Percentiles rank a stretch among this genome's conserved stretches.
Evolutionary conservation across 1,140 invertebrate genomes (phyloP).

Genomic region (Lysiphlebus fabarum): DNA sequence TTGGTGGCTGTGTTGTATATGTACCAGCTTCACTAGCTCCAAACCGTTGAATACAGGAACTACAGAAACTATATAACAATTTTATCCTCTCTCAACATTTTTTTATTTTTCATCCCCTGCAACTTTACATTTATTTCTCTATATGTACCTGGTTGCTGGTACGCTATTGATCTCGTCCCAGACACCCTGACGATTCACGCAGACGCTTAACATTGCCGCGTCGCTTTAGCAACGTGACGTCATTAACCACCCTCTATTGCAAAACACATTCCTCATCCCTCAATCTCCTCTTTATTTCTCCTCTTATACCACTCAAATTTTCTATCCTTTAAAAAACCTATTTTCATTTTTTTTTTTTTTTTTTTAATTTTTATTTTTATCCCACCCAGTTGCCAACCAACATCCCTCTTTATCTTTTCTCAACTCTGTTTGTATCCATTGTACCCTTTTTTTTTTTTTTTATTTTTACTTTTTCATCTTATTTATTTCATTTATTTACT

Average conservation of each 20-base stretch:
- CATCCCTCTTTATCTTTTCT: not conserved
- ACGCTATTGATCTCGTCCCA: constrained; percentile 54
- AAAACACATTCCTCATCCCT: constrained; percentile 1
- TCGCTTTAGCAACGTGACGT: constrained; percentile 56
- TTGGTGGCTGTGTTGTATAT: no score
- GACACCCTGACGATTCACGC: constrained; percentile 49
- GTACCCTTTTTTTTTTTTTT: no score
- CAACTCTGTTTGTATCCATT: no score
- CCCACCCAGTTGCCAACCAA: not conserved
- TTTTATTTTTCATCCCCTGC: no score
- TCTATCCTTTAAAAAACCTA: not conserved
- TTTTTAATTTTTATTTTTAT: not conserved
- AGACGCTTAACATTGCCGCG: constrained; percentile 51
- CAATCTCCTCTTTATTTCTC: not conserved
- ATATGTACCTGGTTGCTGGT: constrained; percentile 46
- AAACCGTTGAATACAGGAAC: no score
- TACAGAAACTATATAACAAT: no score
- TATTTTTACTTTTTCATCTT: no score
- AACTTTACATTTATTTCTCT: no score
- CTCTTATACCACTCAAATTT: not conserved
- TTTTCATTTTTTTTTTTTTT: not conserved
- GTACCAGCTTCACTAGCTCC: no score
- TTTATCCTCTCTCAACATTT: no score
- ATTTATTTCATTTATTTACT: no score
- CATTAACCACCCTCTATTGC: constrained; percentile 35